Base-by-base conservation (phyloP, 1,140 invertebrate species). In the Ylistrum balloti region DNA sequence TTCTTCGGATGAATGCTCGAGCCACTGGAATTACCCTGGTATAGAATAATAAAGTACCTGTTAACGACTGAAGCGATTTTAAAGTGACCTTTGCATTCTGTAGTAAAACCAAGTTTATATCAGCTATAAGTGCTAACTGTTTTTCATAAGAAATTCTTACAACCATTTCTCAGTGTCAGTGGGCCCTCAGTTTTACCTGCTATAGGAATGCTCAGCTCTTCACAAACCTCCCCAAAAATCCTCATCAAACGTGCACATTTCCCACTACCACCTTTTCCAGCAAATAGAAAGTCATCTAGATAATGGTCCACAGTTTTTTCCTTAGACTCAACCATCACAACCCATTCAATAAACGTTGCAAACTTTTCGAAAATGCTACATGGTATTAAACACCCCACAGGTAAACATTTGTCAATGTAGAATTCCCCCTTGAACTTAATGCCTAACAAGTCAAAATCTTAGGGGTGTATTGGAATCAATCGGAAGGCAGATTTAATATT, bases 201-300 rank as follows among this genome's bases (percentile, higher is more conserved):
- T 17, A 88, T 13, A 22, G 89, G 86, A 2, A 89, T 35, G 0
- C 88, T 41, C 7, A 92, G 33, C 33, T 41, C 38, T 0, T 35
- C 0, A 87, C 91, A 90, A 2, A 88, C 15, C 13, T 20, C 20
- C 32, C 0, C 1, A 88, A 91, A 90, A 28, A 20, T 34, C 11
- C 48, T n/a, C 56, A 91, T 56, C 0, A 88, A 85, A 7, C 32
- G 9, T 0, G 28, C 11, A 45, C 91, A 90, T 1, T 2, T 34
- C 35, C 33, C 20, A n/a, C 86, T 56, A 22, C 20, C 85, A 15
- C 28, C 3, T 5, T 32, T 38, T 10, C 88, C 90, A 17, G 35
- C 88, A 86, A 92, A 86, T 28, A 92, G 10, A 35, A 92, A 92
- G 85, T 90, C 91, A 90, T 89, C 88, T 85, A 92, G 88, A 89